Conservation (phyloP, 2,113 vertebrate genomes). For the Tinamus guttatus region DNA sequence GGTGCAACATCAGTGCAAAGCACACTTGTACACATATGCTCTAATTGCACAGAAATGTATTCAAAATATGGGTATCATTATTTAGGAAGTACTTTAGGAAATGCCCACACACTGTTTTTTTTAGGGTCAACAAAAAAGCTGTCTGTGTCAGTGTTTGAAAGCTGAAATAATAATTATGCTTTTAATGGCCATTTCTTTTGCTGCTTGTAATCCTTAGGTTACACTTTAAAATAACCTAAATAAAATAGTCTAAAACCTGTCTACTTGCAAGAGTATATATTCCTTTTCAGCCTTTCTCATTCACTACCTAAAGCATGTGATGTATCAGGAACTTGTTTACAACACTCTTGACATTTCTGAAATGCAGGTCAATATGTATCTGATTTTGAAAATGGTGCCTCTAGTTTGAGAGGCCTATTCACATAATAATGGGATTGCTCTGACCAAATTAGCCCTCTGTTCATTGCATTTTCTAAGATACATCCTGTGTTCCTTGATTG, state of each 20-base stretch:
- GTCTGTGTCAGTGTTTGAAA: neutral
- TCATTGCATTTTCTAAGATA: neutral
- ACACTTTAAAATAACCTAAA: neutral
- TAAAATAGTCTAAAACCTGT: neutral
- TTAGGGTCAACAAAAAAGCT: neutral
- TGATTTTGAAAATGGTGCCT: constrained; percentile 28
- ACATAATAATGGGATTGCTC: neutral
- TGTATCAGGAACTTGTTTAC: neutral
- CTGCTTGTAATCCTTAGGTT: neutral
- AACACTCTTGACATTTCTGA: constrained; percentile 1
- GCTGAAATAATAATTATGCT: neutral
- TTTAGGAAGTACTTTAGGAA: neutral
- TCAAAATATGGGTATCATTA: neutral
- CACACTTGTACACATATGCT: neutral
- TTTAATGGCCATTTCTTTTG: neutral
- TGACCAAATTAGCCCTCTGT: neutral
- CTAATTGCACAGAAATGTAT: neutral
- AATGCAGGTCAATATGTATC: constrained; percentile 1
- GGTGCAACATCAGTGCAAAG: neutral
- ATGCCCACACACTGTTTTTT: neutral
- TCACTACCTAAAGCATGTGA: neutral
- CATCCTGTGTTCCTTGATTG: neutral
- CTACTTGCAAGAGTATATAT: neutral
- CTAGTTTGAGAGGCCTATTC: neutral
- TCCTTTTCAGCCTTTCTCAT: neutral